Conservation (phyloP, 2,888 invertebrate species). For the Lasius platythorax region DNA sequence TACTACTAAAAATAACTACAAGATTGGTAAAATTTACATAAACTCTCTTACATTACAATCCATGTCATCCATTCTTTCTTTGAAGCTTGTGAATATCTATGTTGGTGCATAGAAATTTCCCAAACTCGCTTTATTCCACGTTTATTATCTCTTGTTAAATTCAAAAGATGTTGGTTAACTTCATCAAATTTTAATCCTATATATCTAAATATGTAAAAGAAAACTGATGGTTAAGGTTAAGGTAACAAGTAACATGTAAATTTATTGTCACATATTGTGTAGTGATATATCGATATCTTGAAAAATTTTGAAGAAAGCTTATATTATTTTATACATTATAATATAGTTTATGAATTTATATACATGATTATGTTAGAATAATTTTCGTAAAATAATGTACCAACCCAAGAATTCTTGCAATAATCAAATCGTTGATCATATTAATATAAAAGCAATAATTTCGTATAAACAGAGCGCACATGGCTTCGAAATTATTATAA, state of each 20-base stretch:
- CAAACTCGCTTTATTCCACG: neutral
- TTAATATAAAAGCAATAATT: neutral
- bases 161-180: neutral
- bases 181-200: slow-evolving; percentile 20
- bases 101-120: neutral
- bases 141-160: neutral
- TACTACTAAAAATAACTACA: neutral
- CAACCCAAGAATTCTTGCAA: neutral
- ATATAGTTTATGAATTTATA: neutral
- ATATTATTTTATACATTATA: neutral
- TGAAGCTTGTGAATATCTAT: neutral
- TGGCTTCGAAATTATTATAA: neutral
- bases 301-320: too few species aligned
- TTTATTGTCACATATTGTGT: too few species aligned
- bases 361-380: too few species aligned
- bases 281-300: too few species aligned
- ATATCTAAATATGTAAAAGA: neutral
- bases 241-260: neutral
- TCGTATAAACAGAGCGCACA: neutral
- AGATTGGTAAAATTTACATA: neutral
- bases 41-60: slow-evolving; percentile 4
- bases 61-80: neutral
- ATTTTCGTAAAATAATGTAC: neutral
- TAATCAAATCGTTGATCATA: neutral
- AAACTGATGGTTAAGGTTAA: neutral